These are phyloP conservation scores for Stenchaetothrips biformis DNA, from an alignment of 2,888 invertebrate species.

Conservation along the genomic window DNA sequence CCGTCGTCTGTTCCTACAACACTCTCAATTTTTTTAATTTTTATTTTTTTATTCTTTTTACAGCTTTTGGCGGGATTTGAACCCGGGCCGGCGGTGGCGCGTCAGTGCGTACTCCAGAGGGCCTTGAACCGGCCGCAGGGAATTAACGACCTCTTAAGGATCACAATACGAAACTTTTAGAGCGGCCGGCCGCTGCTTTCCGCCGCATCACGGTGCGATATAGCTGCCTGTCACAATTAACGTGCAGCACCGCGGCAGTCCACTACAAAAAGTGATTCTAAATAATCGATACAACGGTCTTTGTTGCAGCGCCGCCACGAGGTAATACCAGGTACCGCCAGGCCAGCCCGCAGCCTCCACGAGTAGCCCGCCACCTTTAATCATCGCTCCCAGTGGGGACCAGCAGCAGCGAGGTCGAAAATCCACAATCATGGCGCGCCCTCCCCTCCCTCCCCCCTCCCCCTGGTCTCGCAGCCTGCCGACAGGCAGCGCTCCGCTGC, in stretches of 20 bases:
- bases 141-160: slow-evolving; percentile 21
- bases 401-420: too few relatives aligned
- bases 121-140: background rate
- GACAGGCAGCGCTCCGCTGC: too few relatives aligned
- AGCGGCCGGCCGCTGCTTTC: background rate
- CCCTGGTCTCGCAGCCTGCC: too few relatives aligned
- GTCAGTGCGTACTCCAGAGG: background rate
- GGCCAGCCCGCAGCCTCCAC: background rate
- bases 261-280: slow-evolving; percentile 19
- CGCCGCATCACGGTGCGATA: slow-evolving; percentile 22
- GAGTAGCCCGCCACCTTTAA: too few relatives aligned
- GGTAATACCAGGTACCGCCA: background rate
- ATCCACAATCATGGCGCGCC: too few relatives aligned
- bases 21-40: too few relatives aligned
- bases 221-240: slow-evolving; percentile 17
- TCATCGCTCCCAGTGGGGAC: too few relatives aligned
- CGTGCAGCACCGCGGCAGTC: background rate
- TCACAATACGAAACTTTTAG: slow-evolving; percentile 19
- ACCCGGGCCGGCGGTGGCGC: too few relatives aligned
- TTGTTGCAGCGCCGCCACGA: background rate
- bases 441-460: too few relatives aligned
- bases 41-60: too few relatives aligned
- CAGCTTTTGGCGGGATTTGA: too few relatives aligned
- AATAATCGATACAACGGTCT: slow-evolving; percentile 21
- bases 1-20: too few relatives aligned